Evolutionary conservation across 2,888 invertebrate species (phyloP).

Genomic region (Pachymerium ferrugineum): DNA sequence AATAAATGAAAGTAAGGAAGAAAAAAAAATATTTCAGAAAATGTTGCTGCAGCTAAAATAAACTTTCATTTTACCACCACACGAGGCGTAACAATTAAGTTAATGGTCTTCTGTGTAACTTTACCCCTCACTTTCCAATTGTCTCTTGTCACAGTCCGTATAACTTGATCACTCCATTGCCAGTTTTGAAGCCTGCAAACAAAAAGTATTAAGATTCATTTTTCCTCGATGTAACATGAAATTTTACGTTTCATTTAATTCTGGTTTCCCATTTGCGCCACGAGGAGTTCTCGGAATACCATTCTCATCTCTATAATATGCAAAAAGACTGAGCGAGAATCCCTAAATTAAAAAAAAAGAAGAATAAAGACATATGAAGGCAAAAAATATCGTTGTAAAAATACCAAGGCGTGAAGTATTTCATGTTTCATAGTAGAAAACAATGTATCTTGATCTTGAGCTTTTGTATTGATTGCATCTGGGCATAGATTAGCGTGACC

Average conservation of each 20-base stretch:
- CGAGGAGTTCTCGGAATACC: constrained; percentile 81
- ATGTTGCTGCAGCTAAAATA: neutral
- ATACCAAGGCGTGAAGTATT: constrained; percentile 82
- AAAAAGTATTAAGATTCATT: neutral
- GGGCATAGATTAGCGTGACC: constrained; percentile 99
- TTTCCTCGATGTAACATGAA: neutral
- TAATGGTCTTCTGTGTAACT: constrained; percentile 65
- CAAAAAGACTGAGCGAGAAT: constrained; percentile 93
- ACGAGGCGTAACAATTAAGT: constrained; percentile 85
- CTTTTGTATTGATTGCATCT: constrained; percentile 81
- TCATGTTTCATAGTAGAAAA: constrained; percentile 97
- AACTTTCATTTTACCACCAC: constrained; percentile 58
- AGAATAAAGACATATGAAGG: neutral
- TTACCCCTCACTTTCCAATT: constrained; percentile 76
- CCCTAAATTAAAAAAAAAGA: constrained; percentile 52
- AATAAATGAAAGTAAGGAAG: neutral
- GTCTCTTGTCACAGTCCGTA: constrained; percentile 62
- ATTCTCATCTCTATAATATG: constrained; percentile 86
- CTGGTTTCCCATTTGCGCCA: constrained; percentile 80
- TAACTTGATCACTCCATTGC: constrained; percentile 88
- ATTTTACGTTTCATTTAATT: constrained; percentile 73
- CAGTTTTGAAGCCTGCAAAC: constrained; percentile 73
- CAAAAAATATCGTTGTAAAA: neutral
- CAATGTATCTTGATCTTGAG: constrained; percentile 82
- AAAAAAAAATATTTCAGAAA: neutral